Percentiles rank a stretch among this genome's conserved stretches.
Evolutionary conservation across 2,888 invertebrate genomes (phyloP).

Genomic region (Maniola hyperantus): DNA sequence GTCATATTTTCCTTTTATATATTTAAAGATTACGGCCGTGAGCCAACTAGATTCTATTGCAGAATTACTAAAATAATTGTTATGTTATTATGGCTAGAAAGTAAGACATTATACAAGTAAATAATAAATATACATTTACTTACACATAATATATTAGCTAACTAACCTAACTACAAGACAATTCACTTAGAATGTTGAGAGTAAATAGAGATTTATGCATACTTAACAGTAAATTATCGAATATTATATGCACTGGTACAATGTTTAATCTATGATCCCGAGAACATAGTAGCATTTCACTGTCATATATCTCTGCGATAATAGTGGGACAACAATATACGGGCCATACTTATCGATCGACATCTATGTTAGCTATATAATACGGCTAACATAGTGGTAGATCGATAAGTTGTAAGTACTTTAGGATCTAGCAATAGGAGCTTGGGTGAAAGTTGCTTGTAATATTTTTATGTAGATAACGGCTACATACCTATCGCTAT

Average conservation of each 20-base stretch:
- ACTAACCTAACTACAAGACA: slow-evolving; percentile 2
- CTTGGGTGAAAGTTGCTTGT: background rate
- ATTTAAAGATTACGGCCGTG: too few relatives aligned
- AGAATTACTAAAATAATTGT: too few relatives aligned
- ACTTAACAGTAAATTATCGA: slow-evolving; percentile 7
- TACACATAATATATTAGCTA: background rate
- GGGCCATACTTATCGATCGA: too few relatives aligned
- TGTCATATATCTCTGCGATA: background rate
- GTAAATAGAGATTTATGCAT: slow-evolving; percentile 7
- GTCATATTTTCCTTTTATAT: too few relatives aligned
- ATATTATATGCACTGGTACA: background rate
- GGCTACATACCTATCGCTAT: too few relatives aligned
- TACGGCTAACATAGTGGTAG: background rate
- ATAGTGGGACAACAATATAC: background rate
- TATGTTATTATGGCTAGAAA: background rate
- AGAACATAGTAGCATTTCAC: background rate
- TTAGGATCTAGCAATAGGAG: too few relatives aligned
- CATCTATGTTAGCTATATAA: background rate
- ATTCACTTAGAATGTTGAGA: slow-evolving; percentile 3
- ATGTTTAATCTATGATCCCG: background rate
- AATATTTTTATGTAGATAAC: too few relatives aligned
- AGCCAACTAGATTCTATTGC: too few relatives aligned
- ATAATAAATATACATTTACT: too few relatives aligned
- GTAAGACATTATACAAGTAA: background rate
- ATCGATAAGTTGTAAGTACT: background rate